A percentile compares a stretch with the other conserved stretches of the same genome.
These are phyloP conservation scores for Perdita meconis DNA, from an alignment of 2,888 invertebrate species.

Conservation along the genomic window DNA sequence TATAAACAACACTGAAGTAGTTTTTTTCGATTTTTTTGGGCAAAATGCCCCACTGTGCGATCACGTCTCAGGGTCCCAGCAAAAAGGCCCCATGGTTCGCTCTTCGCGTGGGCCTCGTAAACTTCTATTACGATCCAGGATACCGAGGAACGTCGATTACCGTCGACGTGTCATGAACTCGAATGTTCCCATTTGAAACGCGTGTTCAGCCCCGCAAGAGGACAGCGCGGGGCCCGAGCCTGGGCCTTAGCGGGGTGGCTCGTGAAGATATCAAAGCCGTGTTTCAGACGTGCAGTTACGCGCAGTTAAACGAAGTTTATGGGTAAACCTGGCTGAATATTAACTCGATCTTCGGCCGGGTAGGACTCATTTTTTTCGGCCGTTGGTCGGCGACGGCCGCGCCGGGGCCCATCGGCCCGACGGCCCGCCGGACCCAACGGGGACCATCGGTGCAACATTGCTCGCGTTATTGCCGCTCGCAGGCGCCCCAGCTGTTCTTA, in stretches of 20 bases:
- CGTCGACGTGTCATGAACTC: constrained; percentile 44
- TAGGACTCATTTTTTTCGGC: constrained; percentile 28
- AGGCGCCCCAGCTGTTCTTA: not conserved
- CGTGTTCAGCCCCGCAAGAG: constrained; percentile 19
- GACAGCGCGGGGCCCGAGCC: not conserved
- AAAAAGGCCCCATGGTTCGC: not conserved
- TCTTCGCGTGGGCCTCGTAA: constrained; percentile 24
- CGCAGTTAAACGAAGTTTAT: constrained; percentile 59
- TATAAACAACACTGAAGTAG: too few relatives aligned
- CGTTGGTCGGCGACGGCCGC: constrained; percentile 15
- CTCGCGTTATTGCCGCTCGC: constrained; percentile 32
- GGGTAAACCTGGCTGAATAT: constrained; percentile 56
- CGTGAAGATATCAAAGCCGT: constrained; percentile 54
- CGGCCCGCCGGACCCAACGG: too few relatives aligned
- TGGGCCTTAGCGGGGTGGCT: constrained; percentile 30
- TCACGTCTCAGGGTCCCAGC: too few relatives aligned
- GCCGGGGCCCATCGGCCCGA: not conserved
- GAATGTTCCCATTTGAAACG: constrained; percentile 42
- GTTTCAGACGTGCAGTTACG: constrained; percentile 47
- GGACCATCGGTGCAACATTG: constrained; percentile 20
- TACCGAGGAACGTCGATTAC: constrained; percentile 36
- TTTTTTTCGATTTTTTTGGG: too few relatives aligned
- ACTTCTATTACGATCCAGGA: constrained; percentile 44
- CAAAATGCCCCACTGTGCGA: too few relatives aligned
- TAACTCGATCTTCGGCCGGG: constrained; percentile 44